Percentiles rank a stretch among this genome's conserved stretches.
phyloP scores from a whole-genome alignment of 2,797 vertebrate genomes.

The Luscinia luscinia region DNA sequence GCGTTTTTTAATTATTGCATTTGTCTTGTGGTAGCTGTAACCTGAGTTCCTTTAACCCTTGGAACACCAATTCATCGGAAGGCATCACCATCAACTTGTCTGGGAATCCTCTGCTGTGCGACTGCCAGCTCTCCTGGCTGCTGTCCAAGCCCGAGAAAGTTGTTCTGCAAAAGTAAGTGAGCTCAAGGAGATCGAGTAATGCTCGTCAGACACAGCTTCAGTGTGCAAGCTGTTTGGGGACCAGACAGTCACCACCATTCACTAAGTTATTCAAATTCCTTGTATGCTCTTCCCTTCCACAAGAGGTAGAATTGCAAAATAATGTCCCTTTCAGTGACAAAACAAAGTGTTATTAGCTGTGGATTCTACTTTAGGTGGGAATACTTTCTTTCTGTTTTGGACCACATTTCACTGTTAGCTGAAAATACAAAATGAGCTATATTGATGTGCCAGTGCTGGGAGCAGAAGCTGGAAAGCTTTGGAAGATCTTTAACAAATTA shows the following conservation, averaged over 20 bases:
- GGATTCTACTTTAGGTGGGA: neutral
- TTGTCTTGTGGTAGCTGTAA: conserved; percentile 76
- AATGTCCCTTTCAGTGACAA: neutral
- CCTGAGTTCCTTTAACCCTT: conserved; percentile 75
- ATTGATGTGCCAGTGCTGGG: neutral
- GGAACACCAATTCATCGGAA: conserved; percentile 64
- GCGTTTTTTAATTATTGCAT: neutral
- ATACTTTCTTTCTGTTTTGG: neutral
- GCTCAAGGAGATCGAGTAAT: neutral
- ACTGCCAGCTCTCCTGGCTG: conserved; percentile 79
- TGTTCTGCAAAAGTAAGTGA: conserved; percentile 74
- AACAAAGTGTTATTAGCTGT: neutral
- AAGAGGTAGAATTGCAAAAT: neutral
- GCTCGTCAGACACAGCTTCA: neutral
- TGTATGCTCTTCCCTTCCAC: neutral
- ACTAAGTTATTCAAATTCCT: neutral
- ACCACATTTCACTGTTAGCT: neutral
- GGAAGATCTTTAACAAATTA: neutral
- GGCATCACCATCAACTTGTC: conserved; percentile 64
- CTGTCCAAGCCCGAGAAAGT: conserved; percentile 47
- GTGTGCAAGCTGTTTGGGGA: neutral
- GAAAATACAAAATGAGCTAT: neutral
- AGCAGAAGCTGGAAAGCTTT: neutral
- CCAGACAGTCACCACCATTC: neutral
- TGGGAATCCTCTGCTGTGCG: conserved; percentile 77